Evolutionary conservation across 2,888 invertebrate genomes (phyloP).

Genomic region (Noctua comes): DNA sequence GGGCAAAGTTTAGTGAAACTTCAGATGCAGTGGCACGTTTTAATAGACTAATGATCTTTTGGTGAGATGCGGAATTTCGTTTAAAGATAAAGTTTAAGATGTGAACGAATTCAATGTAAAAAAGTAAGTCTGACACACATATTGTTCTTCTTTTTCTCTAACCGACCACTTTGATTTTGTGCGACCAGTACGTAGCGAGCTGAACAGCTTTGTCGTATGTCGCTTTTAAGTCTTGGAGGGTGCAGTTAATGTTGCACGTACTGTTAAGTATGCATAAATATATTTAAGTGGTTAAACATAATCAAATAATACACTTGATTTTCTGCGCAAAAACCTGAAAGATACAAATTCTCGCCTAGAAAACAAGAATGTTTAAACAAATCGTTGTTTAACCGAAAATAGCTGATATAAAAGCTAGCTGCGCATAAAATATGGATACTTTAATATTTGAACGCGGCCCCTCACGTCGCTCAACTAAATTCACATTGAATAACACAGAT

Average conservation of each 20-base stretch:
- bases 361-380: neutral
- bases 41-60: slow-evolving; percentile 36
- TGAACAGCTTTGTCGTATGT: neutral
- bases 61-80: neutral
- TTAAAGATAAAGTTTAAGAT: neutral
- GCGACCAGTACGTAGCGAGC: neutral
- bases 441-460: neutral
- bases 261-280: neutral
- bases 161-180: neutral
- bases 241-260: neutral
- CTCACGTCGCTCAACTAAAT: slow-evolving; percentile 22
- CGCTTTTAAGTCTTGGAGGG: accelerated
- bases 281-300: neutral
- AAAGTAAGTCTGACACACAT: neutral
- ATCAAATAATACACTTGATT: neutral
- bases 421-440: neutral
- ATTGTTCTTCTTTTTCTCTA: neutral
- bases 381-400: neutral
- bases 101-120: neutral
- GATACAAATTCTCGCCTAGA: neutral
- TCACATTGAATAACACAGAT: slow-evolving; percentile 23
- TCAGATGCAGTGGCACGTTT: slow-evolving; percentile 47
- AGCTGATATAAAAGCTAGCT: neutral
- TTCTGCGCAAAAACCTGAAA: no score
- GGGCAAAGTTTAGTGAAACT: slow-evolving; percentile 36